These are phyloP conservation scores for Ephestia elutella DNA, from an alignment of 1,140 invertebrate species.

Conservation along the genomic window DNA sequence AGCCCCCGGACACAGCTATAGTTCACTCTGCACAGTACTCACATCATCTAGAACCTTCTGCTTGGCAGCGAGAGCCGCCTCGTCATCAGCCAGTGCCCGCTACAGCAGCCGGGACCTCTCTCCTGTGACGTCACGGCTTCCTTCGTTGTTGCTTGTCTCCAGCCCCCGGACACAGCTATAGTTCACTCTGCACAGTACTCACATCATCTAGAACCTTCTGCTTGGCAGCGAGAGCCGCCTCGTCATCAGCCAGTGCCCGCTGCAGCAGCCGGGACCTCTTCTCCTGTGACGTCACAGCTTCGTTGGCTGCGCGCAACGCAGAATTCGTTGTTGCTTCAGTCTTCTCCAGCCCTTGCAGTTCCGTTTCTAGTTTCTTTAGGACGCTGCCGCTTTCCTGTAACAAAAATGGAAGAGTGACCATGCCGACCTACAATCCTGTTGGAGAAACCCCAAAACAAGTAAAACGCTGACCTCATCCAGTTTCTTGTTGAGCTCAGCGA, in stretches of 20 bases:
- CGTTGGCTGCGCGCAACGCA: constrained; percentile 80
- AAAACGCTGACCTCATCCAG: constrained; percentile 73
- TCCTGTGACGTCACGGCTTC: too few species aligned
- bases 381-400: constrained; percentile 79
- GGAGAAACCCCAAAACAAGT: too few species aligned
- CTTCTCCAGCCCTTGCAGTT: constrained; percentile 80
- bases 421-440: neutral
- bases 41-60: too few species aligned
- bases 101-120: too few species aligned
- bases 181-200: constrained; percentile 6
- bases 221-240: constrained; percentile 78
- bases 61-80: too few species aligned
- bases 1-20: too few species aligned
- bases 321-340: constrained; percentile 80
- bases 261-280: constrained; percentile 82
- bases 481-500: constrained; percentile 71
- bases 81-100: too few species aligned
- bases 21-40: too few species aligned
- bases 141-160: too few species aligned
- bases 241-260: constrained; percentile 83
- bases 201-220: constrained; percentile 80
- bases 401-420: too few species aligned
- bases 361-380: constrained; percentile 79
- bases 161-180: too few species aligned
- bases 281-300: constrained; percentile 81